Evolutionary conservation across 2,888 invertebrate species (phyloP).

Genomic region (Acrobasis consociella): DNA sequence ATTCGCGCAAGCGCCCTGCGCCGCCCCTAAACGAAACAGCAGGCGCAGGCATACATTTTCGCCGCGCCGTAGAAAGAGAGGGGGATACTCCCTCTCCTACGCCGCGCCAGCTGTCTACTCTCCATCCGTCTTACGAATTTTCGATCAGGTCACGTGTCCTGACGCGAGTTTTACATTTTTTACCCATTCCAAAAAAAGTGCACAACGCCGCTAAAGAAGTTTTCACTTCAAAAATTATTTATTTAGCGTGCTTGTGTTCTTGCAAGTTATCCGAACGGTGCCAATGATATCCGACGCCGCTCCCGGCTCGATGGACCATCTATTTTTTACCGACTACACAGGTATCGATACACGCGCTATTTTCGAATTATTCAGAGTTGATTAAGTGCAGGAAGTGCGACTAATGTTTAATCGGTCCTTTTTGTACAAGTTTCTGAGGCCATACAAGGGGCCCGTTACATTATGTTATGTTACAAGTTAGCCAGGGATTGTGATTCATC

Average conservation of each 20-base stretch:
- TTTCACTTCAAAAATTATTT: too few species aligned
- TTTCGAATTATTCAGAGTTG: constrained; percentile 11
- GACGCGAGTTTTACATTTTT: too few species aligned
- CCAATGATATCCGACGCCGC: neutral
- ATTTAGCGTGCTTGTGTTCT: neutral
- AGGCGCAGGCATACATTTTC: too few species aligned
- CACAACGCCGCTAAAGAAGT: too few species aligned
- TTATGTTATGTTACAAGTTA: neutral
- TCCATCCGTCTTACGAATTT: too few species aligned
- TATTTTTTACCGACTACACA: constrained; percentile 6
- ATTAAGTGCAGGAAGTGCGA: constrained; percentile 15
- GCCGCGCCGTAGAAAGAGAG: too few species aligned
- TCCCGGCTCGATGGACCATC: neutral
- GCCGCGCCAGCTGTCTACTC: too few species aligned
- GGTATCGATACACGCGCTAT: constrained; percentile 11
- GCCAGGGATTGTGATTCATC: neutral
- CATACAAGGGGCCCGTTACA: constrained; percentile 4
- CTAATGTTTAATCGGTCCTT: constrained; percentile 9
- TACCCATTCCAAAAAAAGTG: too few species aligned
- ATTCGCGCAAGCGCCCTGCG: too few species aligned
- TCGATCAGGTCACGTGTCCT: too few species aligned
- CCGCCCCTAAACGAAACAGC: too few species aligned
- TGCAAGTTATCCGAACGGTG: neutral
- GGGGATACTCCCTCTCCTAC: too few species aligned
- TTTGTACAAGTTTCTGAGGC: constrained; percentile 5